Percentiles rank a stretch among this genome's conserved stretches.
phyloP scores from a whole-genome alignment of 2,888 invertebrate genomes.

The Isotomurus palustris region DNA sequence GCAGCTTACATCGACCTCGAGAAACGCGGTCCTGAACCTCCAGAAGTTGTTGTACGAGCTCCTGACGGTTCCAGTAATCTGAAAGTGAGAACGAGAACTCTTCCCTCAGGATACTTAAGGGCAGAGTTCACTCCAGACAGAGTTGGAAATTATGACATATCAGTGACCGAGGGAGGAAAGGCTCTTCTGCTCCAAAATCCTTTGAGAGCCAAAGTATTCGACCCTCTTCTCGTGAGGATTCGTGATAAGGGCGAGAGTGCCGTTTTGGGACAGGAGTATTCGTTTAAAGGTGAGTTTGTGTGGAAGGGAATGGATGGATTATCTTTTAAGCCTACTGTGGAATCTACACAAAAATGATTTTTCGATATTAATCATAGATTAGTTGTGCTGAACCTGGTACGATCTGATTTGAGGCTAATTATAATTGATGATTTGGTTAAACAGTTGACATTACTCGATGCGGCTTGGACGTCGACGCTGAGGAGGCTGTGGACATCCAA shows the following conservation, averaged over 20 bases:
- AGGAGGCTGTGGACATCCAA: slow-evolving; percentile 71
- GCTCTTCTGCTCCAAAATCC: slow-evolving; percentile 61
- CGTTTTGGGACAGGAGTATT: slow-evolving; percentile 73
- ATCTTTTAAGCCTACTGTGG: too few relatives aligned
- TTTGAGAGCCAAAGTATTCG: slow-evolving; percentile 68
- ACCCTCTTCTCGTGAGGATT: slow-evolving; percentile 67
- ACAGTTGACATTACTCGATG: slow-evolving; percentile 70
- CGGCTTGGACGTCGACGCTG: slow-evolving; percentile 56
- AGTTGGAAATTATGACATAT: slow-evolving; percentile 70
- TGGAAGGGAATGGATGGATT: too few relatives aligned
- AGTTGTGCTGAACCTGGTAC: too few relatives aligned
- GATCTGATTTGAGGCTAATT: too few relatives aligned
- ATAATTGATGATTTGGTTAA: slow-evolving; percentile 8
- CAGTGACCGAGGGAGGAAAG: slow-evolving; percentile 60
- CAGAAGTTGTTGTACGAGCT: slow-evolving; percentile 56
- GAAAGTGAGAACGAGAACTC: slow-evolving; percentile 41
- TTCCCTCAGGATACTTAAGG: slow-evolving; percentile 53
- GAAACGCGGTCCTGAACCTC: slow-evolving; percentile 53
- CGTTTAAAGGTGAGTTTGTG: slow-evolving; percentile 65
- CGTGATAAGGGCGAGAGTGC: slow-evolving; percentile 67
- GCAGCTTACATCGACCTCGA: slow-evolving; percentile 53
- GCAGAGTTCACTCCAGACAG: slow-evolving; percentile 72
- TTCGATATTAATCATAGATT: too few relatives aligned
- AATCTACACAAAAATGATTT: too few relatives aligned
- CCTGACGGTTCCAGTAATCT: slow-evolving; percentile 52